phyloP scores from a whole-genome alignment of 2,888 invertebrate species.

The Chloromyia formosa region DNA sequence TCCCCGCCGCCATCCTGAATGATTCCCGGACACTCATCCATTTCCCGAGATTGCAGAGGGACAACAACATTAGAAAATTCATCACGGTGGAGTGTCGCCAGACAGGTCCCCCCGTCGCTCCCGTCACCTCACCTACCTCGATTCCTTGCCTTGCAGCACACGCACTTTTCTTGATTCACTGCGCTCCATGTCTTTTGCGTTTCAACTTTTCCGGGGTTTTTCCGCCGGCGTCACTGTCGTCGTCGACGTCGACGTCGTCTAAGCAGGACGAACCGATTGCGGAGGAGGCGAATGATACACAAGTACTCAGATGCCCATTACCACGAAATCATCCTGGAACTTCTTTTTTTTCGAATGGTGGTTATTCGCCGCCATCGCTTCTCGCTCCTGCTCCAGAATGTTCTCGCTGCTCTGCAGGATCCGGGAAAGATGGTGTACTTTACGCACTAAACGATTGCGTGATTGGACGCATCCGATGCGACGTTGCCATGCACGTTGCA shows the following conservation, averaged over 20 bases:
- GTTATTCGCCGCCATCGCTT: no score
- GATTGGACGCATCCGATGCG: constrained; percentile 2
- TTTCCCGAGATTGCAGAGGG: no score
- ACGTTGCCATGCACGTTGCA: constrained; percentile 22
- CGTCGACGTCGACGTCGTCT: background rate
- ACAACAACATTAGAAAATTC: constrained; percentile 13
- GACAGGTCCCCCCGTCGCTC: background rate
- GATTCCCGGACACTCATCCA: no score
- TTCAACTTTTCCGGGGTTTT: constrained; percentile 21
- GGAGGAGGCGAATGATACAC: no score
- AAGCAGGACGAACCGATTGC: constrained; percentile 18
- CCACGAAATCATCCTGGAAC: no score
- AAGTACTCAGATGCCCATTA: no score
- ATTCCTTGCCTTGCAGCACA: background rate
- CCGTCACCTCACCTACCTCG: background rate
- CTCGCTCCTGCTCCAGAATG: no score
- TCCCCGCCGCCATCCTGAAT: no score
- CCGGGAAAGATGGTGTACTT: background rate
- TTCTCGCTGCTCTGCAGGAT: no score
- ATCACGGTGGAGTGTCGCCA: constrained; percentile 14
- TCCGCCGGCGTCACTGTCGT: background rate
- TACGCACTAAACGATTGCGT: constrained; percentile 36
- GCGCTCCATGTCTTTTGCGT: constrained; percentile 6
- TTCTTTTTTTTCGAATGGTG: no score
- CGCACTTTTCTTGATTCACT: constrained; percentile 24